phyloP scores from a whole-genome alignment of 1,140 invertebrate species.

The Drosophila nebulosa region DNA sequence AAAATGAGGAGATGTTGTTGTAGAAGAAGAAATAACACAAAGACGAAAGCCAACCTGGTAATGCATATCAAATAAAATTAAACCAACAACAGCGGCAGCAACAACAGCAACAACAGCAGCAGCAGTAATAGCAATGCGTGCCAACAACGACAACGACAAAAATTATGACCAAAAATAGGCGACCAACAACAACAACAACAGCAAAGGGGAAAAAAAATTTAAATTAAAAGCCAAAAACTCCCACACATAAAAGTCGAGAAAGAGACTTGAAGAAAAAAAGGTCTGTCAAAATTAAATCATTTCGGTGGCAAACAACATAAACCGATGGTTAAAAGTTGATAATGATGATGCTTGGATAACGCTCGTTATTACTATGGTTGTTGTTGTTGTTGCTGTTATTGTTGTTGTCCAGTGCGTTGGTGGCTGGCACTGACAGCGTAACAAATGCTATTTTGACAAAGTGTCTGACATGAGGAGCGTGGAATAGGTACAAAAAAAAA shows the following conservation, averaged over 20 bases:
- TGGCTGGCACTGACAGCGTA: slow-evolving; percentile 75
- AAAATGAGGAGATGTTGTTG: slow-evolving; percentile 72
- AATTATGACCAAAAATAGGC: slow-evolving; percentile 60
- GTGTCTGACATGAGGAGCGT: slow-evolving; percentile 79
- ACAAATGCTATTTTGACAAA: slow-evolving; percentile 79
- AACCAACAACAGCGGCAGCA: slow-evolving; percentile 41
- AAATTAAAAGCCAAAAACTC: slow-evolving; percentile 79
- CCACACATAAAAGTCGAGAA: slow-evolving; percentile 77
- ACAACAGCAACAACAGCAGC: slow-evolving; percentile 33
- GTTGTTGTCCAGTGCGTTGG: slow-evolving; percentile 69
- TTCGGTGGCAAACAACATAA: slow-evolving; percentile 78
- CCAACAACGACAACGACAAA: slow-evolving; percentile 39
- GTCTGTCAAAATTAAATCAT: slow-evolving; percentile 80
- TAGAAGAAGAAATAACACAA: slow-evolving; percentile 73
- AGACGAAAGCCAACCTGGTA: slow-evolving; percentile 75
- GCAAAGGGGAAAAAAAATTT: slow-evolving; percentile 53
- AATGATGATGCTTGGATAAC: slow-evolving; percentile 78
- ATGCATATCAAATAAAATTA: slow-evolving; percentile 79
- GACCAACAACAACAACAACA: slow-evolving; percentile 34
- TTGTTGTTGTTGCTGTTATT: slow-evolving; percentile 28
- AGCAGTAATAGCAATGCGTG: slow-evolving; percentile 21
- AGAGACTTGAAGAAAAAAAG: slow-evolving; percentile 71
- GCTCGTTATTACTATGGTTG: slow-evolving; percentile 71
- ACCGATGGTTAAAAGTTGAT: slow-evolving; percentile 79
- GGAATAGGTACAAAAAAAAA: slow-evolving; percentile 47